Evolutionary conservation across 2,888 invertebrate species (phyloP), one percentile per base, ranked within the genome.

Genomic region (Callosobruchus maculatus): DNA sequence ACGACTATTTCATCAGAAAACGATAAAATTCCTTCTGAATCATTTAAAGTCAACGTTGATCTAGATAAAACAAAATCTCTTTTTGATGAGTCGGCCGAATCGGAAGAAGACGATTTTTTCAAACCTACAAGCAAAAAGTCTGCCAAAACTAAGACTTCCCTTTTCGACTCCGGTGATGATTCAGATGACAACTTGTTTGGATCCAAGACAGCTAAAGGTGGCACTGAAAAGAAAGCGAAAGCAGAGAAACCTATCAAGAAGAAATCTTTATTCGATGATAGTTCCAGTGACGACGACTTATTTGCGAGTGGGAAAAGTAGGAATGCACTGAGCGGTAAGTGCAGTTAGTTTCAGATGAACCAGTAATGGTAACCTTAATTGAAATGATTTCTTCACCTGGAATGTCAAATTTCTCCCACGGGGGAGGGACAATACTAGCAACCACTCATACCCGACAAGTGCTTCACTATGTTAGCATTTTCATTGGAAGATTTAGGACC

Each of bases 241-340:
- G 72, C 26, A 21, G 77, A 77, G 2, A 77, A 78, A 20, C 77
- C 76, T 68, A 74, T 78, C 7, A 74, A 75, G 20, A 82, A 81
- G 31, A 81, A 80, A 74, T 81, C 81, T 7, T 75, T 84, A 20
- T 83, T 83, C 70, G 82, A 81, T 74, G 83, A 83, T 72, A 83
- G 82, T 72, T 80, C 80, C 20, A 82, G 83, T 72, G 84, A 84
- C 66, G 84, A 84, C 67, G 84, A 83, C 77, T 74, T 84, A 31
- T 84, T 84, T 78, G 78, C 80, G 21, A 75, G 78, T 0, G 68
- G 74, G 7, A 76, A 69, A 21, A 74, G 70, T 20, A 68, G 66
- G 31, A 70, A 70, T 13, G 13, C 49, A 5, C 3, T 18, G 71
- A 66, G 22, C 30, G 72, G 70, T 70, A 21, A 70, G 70, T n/a